Base-by-base conservation (phyloP, 2,113 vertebrate genomes). In the Syngnathus scovelli region DNA sequence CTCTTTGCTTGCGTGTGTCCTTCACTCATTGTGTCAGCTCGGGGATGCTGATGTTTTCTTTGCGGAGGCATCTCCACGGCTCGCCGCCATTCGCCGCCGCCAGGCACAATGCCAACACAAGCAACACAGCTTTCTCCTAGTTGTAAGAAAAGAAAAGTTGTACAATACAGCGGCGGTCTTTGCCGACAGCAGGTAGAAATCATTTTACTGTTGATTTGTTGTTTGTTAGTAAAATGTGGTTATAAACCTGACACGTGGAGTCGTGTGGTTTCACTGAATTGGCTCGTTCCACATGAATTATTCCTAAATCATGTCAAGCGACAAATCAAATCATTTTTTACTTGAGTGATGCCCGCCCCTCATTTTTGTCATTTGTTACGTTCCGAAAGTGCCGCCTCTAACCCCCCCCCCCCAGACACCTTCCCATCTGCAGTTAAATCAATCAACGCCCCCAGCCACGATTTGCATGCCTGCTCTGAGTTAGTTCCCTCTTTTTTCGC, bases 1-100 rank as follows among this genome's bases (percentile, higher is more conserved):
- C 66, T 71, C 61, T 67, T 65, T 61, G 39, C 67, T 71, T 65
- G 66, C 7, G 6, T 65, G 62, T 18, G 39, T 60, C 73, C 23
- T 55, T 70, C 56, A 60, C 38, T 66, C 59, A 15, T 27, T 62
- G 12, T 15, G 39, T 78, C 55, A 41, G 13, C 39, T 58, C 38
- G 46, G 6, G n/a, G 27, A n/a, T 3, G 27, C 39, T 43, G 39
- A n/a, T 68, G 38, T 49, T 44, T 5, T 54, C 38, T 58, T 43
- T 23, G 13, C 39, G 7, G 8, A 8, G 19, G 38, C 5, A 11
- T 3, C 60, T 61, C 38, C 5, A 19, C 8, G 37, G 37, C 9
- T 61, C 19, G 38, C 59, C 37, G 18, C 13, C 19, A 19, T n/a
- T 61, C 3, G 18, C 18, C 38, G 19, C 39, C 12, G 60, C 58